Evolutionary conservation across 2,797 vertebrate genomes (phyloP).

Genomic region (Sparidentex hasta): DNA sequence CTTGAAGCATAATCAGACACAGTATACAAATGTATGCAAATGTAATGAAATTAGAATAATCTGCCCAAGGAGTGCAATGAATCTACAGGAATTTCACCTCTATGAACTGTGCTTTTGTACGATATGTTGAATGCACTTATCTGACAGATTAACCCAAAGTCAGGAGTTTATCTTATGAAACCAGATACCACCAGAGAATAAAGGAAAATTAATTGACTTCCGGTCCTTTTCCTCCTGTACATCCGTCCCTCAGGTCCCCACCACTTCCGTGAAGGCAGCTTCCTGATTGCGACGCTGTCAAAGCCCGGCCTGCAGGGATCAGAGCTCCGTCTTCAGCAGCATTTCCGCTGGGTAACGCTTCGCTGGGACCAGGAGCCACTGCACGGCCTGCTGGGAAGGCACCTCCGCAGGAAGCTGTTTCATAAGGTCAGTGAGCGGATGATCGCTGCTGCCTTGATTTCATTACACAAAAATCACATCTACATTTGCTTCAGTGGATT

Average conservation of each 20-base stretch:
- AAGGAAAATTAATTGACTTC: not conserved
- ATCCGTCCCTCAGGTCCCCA: constrained; percentile 82
- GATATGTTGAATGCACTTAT: no score
- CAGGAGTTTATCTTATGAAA: not conserved
- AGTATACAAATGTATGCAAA: not conserved
- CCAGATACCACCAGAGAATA: not conserved
- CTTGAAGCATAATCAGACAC: not conserved
- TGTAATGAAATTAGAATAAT: not conserved
- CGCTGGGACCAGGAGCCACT: constrained; percentile 95
- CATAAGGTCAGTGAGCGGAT: constrained; percentile 85
- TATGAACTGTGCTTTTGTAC: no score
- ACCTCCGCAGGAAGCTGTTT: constrained; percentile 90
- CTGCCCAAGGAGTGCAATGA: not conserved
- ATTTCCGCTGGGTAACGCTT: constrained; percentile 96
- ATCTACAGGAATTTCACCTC: not conserved
- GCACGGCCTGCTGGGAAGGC: constrained; percentile 90
- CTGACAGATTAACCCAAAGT: not conserved
- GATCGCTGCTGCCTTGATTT: not conserved
- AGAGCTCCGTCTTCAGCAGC: constrained; percentile 93
- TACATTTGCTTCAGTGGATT: not conserved
- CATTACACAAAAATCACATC: not conserved
- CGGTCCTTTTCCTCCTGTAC: not conserved
- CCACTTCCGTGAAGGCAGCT: constrained; percentile 91
- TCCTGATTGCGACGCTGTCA: constrained; percentile 91
- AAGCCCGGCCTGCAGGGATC: constrained; percentile 93